phyloP scores from a whole-genome alignment of 2,888 invertebrate genomes.

The Dicranocentrus wangi region DNA sequence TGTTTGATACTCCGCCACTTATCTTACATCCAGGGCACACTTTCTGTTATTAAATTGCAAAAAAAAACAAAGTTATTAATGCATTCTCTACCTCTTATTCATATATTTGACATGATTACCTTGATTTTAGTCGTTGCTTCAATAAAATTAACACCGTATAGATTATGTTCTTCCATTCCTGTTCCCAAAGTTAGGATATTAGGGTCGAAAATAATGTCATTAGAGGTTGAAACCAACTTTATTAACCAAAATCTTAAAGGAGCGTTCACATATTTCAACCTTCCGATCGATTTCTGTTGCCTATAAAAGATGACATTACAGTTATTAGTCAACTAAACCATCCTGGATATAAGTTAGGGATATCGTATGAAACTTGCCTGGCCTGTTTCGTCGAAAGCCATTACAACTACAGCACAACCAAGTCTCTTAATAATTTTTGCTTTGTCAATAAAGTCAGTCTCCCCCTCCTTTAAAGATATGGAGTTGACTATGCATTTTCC shows the following conservation, averaged over 20 bases:
- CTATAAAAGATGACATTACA: conserved; percentile 72
- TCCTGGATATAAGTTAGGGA: background rate
- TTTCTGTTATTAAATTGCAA: conserved; percentile 68
- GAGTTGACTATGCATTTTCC: conserved; percentile 79
- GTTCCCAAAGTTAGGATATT: conserved; percentile 80
- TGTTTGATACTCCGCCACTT: conserved; percentile 79
- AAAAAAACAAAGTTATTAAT: background rate
- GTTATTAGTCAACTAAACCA: too few species aligned
- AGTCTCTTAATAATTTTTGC: conserved; percentile 76
- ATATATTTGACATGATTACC: conserved; percentile 73
- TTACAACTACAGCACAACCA: conserved; percentile 79
- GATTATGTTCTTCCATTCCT: conserved; percentile 79
- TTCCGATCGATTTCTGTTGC: conserved; percentile 77
- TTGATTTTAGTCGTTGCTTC: conserved; percentile 77
- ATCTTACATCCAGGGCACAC: conserved; percentile 76
- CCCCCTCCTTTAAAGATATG: conserved; percentile 79
- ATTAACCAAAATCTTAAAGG: conserved; percentile 77
- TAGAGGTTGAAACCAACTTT: conserved; percentile 77
- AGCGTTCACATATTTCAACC: conserved; percentile 78
- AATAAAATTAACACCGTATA: conserved; percentile 78
- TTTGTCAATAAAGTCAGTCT: conserved; percentile 77
- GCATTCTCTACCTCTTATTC: background rate
- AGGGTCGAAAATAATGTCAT: conserved; percentile 77
- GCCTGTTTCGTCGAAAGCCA: conserved; percentile 80
- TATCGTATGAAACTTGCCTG: conserved; percentile 76